Conservation (phyloP, 2,797 vertebrate genomes). For the Cyclura pinguis region DNA sequence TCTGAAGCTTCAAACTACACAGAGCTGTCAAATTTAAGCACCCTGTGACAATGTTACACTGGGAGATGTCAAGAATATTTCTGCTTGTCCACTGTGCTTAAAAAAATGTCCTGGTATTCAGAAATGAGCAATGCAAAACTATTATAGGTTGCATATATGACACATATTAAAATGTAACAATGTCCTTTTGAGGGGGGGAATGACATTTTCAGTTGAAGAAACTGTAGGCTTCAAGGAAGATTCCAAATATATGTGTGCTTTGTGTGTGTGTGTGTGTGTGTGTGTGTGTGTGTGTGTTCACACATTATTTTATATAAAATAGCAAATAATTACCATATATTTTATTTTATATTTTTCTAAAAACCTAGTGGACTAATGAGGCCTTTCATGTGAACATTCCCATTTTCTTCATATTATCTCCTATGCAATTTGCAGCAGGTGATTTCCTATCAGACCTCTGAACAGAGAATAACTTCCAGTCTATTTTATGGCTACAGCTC, state of each 20-base stretch:
- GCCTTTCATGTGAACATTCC: slow-evolving; percentile 49
- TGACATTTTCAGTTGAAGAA: slow-evolving; percentile 58
- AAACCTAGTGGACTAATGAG: slow-evolving; percentile 54
- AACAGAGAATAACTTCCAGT: slow-evolving; percentile 65
- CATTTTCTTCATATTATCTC: slow-evolving; percentile 69
- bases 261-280: slow-evolving; percentile 54
- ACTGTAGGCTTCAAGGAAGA: slow-evolving; percentile 76
- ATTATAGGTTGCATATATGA: slow-evolving; percentile 76
- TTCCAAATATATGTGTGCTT: slow-evolving; percentile 69
- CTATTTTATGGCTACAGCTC: slow-evolving; percentile 66
- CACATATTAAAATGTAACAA: slow-evolving; percentile 78
- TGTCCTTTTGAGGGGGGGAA: slow-evolving; percentile 58
- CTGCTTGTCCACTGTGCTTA: slow-evolving; percentile 78
- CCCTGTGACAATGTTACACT: slow-evolving; percentile 76
- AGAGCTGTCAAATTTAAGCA: slow-evolving; percentile 78
- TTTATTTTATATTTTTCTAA: slow-evolving; percentile 67
- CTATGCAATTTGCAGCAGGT: slow-evolving; percentile 67
- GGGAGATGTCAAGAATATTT: slow-evolving; percentile 78
- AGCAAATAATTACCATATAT: slow-evolving; percentile 72
- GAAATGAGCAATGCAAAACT: slow-evolving; percentile 79
- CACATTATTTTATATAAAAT: slow-evolving; percentile 70
- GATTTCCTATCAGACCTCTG: slow-evolving; percentile 62
- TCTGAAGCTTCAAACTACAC: slow-evolving; percentile 78
- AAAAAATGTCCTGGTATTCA: slow-evolving; percentile 79
- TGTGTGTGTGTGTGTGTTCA: slow-evolving; percentile 56